Base-by-base conservation (phyloP, 2,888 invertebrate species). In the Gasteruption jaculator region DNA sequence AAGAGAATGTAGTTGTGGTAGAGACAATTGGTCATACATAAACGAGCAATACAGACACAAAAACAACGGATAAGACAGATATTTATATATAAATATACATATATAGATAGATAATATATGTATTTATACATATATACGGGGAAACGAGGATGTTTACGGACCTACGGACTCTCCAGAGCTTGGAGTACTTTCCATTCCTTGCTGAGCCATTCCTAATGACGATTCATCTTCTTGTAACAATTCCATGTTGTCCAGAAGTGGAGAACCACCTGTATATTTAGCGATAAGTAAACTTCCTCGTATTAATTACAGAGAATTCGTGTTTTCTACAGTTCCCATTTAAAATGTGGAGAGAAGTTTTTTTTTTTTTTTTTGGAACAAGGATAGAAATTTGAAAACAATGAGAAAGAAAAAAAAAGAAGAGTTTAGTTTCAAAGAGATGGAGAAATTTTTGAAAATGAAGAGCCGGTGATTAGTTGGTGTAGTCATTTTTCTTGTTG, bases 231-330 rank as follows among this genome's bases (percentile, higher is more conserved):
- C 68, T 65, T 66, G 68, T 56, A 70, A 64, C 58, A 71, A 65
- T 47, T 70, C 69, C 70, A 70, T 69, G 59, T 65, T 68, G 58
- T 70, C 70, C 70, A 71, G 59, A 51, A 69, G 66, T 60, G 68
- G 68, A 35, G 70, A 68, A 53, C 62, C 66, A 70, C 70, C 70
- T 70, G 68, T 58, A 50, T 63, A 53, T 57, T 56, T 54, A 30
- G 53, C 50, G 53, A 56, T 54, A 57, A n/a, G n/a, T n/a, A n/a
- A n/a, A n/a, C n/a, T n/a, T n/a, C n/a, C n/a, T n/a, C n/a, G n/a
- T 29, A 15, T 32, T 5, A 5, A 33, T 21, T 32, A 33, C 12
- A 26, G 40, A 33, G 19, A 32, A 8, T 14, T 33, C 14, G 14
- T 11, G 31, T 22, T 39, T 10, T 26, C 40, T 40, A 40, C 15